Conservation (phyloP, 2,113 vertebrate species). For the Rhynchomys soricoides region DNA sequence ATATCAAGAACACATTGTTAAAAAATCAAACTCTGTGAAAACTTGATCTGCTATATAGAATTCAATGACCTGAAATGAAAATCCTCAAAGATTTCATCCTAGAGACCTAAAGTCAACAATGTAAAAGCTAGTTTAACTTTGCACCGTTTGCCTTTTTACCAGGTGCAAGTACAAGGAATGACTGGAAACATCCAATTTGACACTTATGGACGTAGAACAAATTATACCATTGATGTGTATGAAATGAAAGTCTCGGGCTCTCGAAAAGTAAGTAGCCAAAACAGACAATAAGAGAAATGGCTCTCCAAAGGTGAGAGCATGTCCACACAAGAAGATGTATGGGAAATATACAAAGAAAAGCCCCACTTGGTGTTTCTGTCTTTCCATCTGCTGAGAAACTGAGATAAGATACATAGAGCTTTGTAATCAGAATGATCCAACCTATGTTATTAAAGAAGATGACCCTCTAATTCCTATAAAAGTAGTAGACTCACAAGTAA, state of each 20-base stretch:
- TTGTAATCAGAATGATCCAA: constrained; percentile 3
- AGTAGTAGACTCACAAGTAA: neutral
- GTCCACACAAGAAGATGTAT: constrained; percentile 32
- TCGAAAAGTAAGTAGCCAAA: constrained; percentile 91
- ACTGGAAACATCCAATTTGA: constrained; percentile 99
- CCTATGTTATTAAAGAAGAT: neutral
- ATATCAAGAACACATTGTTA: constrained; percentile 8
- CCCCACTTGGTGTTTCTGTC: neutral
- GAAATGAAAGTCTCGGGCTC: constrained; percentile 96
- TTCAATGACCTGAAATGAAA: constrained; percentile 41
- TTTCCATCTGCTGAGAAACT: neutral
- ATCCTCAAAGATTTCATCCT: constrained; percentile 34
- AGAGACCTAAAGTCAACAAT: neutral
- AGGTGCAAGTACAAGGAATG: constrained; percentile 99
- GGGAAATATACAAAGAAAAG: constrained; percentile 24
- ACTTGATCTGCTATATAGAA: neutral
- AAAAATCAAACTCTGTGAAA: constrained; percentile 49
- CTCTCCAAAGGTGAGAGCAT: neutral
- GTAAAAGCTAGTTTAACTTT: constrained; percentile 54
- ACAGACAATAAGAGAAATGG: neutral
- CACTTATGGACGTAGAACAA: constrained; percentile 97
- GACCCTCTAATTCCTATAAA: constrained; percentile 26
- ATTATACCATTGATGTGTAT: constrained; percentile 98
- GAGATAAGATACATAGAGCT: neutral
- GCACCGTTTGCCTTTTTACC: constrained; percentile 70